Evolutionary conservation across 2,113 vertebrate species (phyloP), one percentile per base, ranked within the genome.

Genomic region (Dolichallabes microphthalmus): DNA sequence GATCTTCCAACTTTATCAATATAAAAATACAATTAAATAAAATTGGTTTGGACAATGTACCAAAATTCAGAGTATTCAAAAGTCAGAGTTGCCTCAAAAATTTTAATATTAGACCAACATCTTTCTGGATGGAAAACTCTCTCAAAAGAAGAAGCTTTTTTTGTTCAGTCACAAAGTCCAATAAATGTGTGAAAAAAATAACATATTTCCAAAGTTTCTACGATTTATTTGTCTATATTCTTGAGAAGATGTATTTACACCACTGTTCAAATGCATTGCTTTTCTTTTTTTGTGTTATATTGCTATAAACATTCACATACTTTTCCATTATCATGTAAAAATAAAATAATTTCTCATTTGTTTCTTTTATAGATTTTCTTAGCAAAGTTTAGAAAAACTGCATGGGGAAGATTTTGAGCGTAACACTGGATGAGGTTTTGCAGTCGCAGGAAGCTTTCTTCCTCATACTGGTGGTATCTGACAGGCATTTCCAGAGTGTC

Each of bases 351-450:
- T 50, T 25, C 9, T 97, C 93, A 99, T 76, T 98, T 99, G 90
- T 94, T 95, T 39, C 97, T 92, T 90, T 96, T 98, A 92, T 98
- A 99, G 83, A 99, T 96, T 89, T 96, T 97, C 32, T 91, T 91
- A 0, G 95, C 96, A 0, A 99, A 94, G 82, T 92, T 94, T 7
- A 97, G 92, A 89, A 99, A 99, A 86, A 99, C 91, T 0, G 91
- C 88, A 0, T 82, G 83, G 15, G 97, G 96, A 14, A 99, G 94
- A 39, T 85, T 93, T 1, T 88, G 75, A 0, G 96, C 91, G 0
- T 94, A 91, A 27, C 85, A 73, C 0, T 88, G 20, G 0, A 99
- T 96, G 86, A 98, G 96, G 4, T 90, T 93, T 92, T 94, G 90
- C 6, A 99, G 92, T 2, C 90, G 92, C 76, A 9, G 89, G 89